phyloP scores from a whole-genome alignment of 2,113 vertebrate genomes.

The Benitochromis conjunctus region DNA sequence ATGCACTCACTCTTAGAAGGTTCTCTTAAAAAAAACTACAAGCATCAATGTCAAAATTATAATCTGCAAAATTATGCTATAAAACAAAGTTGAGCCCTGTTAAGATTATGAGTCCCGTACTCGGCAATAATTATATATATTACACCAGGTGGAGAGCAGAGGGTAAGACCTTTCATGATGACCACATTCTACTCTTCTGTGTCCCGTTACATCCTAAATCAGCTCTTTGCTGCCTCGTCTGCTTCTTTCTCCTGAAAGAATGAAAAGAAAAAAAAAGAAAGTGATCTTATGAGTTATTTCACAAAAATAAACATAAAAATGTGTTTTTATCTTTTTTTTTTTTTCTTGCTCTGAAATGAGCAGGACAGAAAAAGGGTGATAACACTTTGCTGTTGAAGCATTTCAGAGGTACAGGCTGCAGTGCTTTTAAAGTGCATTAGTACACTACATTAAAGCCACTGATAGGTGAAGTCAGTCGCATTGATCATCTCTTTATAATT shows the following conservation, averaged over 20 bases:
- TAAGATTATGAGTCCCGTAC: constrained; percentile 62
- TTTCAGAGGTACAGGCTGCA: not conserved
- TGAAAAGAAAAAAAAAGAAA: fast-evolving
- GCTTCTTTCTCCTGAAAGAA: not conserved
- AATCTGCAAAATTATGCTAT: constrained; percentile 56
- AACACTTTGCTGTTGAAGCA: not conserved
- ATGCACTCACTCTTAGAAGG: constrained; percentile 40
- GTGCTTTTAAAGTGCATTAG: not conserved
- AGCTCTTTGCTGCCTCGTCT: not conserved
- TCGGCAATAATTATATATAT: constrained; percentile 69
- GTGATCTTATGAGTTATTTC: not conserved
- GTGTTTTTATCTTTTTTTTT: not conserved
- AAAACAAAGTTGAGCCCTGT: constrained; percentile 68
- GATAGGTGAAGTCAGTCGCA: not conserved
- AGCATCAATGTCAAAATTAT: constrained; percentile 45
- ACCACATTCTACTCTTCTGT: constrained; percentile 21
- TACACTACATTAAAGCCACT: not conserved
- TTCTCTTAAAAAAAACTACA: constrained; percentile 42
- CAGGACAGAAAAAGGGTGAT: not conserved
- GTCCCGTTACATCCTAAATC: not conserved
- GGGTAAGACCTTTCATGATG: constrained; percentile 11
- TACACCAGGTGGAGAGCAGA: constrained; percentile 58
- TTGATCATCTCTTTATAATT: not conserved
- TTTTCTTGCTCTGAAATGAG: not conserved
- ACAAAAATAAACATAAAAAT: not conserved